Evolutionary conservation across 2,113 vertebrate species (phyloP).

Genomic region (Columba livia): DNA sequence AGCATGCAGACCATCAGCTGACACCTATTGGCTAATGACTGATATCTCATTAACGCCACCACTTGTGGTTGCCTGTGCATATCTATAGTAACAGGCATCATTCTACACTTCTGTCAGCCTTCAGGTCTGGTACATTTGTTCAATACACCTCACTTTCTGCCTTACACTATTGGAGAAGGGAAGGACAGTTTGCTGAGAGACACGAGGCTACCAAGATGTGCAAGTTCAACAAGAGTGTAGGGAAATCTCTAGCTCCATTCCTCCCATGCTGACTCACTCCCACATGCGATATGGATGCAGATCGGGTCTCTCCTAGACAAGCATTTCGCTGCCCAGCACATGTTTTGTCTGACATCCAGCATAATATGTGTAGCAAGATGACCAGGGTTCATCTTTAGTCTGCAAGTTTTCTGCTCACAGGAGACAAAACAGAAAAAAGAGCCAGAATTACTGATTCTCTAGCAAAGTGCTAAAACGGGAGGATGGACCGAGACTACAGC

Average conservation of each 20-base stretch:
- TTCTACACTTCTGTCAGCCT: not conserved
- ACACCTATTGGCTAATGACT: not conserved
- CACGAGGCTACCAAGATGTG: not conserved
- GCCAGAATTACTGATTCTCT: not conserved
- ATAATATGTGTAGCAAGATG: not conserved
- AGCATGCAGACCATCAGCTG: not conserved
- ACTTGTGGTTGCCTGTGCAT: not conserved
- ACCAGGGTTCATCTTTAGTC: not conserved
- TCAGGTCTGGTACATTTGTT: not conserved
- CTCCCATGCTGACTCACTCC: not conserved
- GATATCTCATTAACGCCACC: not conserved
- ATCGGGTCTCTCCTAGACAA: not conserved
- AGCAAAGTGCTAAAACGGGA: not conserved
- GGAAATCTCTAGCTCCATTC: not conserved
- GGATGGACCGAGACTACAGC: not conserved
- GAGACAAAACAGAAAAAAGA: not conserved
- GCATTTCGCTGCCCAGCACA: not conserved
- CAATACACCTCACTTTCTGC: not conserved
- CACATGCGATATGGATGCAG: not conserved
- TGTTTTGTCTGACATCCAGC: not conserved
- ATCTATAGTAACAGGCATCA: not conserved
- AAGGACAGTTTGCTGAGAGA: not conserved
- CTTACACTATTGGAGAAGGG: not conserved
- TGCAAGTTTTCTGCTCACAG: not conserved
- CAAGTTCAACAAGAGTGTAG: not conserved